Evolutionary conservation across 2,888 invertebrate species (phyloP).

Genomic region (Argynnis bischoffii): DNA sequence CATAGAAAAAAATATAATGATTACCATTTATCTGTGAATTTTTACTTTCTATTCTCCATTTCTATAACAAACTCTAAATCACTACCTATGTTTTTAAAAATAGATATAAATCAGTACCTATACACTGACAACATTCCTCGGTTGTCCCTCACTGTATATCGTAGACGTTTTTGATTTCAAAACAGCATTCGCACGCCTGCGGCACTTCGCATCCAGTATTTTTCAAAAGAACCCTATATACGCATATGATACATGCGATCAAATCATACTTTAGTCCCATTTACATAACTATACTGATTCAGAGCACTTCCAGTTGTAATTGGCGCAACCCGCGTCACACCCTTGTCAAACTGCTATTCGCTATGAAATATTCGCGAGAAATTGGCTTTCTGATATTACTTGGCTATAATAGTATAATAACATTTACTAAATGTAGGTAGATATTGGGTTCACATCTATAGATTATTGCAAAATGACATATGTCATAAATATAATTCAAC

Average conservation of each 20-base stretch:
- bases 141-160: no score
- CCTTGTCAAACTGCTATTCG: conserved; percentile 64
- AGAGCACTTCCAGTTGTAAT: conserved; percentile 49
- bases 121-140: no score
- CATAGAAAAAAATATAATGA: no score
- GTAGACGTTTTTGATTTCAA: no score
- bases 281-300: conserved; percentile 32
- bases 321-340: conserved; percentile 68
- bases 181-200: no score
- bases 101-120: no score
- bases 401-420: conserved; percentile 18
- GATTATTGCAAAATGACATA: not conserved
- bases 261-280: conserved; percentile 26
- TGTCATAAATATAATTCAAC: not conserved
- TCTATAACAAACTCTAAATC: no score
- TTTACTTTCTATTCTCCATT: no score
- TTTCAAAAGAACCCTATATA: no score
- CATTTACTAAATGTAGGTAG: conserved; percentile 12
- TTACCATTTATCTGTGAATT: no score
- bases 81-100: no score
- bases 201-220: no score
- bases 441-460: conserved; percentile 1
- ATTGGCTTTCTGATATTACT: conserved; percentile 45
- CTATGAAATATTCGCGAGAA: conserved; percentile 55
- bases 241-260: conserved; percentile 1